Evolutionary conservation across 2,888 invertebrate species (phyloP).

Genomic region (Pseudeuparius sepicola): DNA sequence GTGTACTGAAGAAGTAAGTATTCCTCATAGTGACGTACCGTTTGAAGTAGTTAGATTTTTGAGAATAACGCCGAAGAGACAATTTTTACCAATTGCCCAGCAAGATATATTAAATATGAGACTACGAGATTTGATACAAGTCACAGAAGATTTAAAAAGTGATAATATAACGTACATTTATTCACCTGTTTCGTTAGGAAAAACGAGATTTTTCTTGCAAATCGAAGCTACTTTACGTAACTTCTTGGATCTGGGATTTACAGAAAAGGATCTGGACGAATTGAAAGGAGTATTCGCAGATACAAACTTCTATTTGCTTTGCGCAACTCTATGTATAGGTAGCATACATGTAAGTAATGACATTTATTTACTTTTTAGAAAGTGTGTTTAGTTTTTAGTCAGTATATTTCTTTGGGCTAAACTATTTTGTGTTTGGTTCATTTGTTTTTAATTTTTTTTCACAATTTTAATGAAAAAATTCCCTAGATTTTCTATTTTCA

Average conservation of each 20-base stretch:
- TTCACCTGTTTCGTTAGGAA: slow-evolving; percentile 69
- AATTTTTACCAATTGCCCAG: slow-evolving; percentile 72
- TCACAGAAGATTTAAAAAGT: slow-evolving; percentile 49
- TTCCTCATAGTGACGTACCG: slow-evolving; percentile 31
- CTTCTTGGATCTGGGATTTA: slow-evolving; percentile 71
- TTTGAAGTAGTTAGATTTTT: slow-evolving; percentile 14
- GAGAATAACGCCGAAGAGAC: slow-evolving; percentile 11
- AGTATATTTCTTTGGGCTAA: too few relatives aligned
- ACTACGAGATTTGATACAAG: slow-evolving; percentile 59
- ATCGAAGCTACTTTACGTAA: slow-evolving; percentile 64
- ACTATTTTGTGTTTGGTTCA: too few relatives aligned
- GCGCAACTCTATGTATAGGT: slow-evolving; percentile 82
- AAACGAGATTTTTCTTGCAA: slow-evolving; percentile 65
- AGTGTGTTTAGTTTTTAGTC: too few relatives aligned
- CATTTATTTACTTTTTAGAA: too few relatives aligned
- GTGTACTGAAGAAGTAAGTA: slow-evolving; percentile 52
- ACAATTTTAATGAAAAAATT: too few relatives aligned
- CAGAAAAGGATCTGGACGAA: slow-evolving; percentile 91
- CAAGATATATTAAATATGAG: slow-evolving; percentile 77
- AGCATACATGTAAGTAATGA: slow-evolving; percentile 87
- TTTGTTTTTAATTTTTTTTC: too few relatives aligned
- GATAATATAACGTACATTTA: slow-evolving; percentile 62
- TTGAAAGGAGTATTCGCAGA: slow-evolving; percentile 94
- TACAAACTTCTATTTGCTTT: slow-evolving; percentile 84
- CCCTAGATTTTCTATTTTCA: too few relatives aligned